Conservation (phyloP, 2,888 invertebrate species). For the Rhagophthalmus giganteus region DNA sequence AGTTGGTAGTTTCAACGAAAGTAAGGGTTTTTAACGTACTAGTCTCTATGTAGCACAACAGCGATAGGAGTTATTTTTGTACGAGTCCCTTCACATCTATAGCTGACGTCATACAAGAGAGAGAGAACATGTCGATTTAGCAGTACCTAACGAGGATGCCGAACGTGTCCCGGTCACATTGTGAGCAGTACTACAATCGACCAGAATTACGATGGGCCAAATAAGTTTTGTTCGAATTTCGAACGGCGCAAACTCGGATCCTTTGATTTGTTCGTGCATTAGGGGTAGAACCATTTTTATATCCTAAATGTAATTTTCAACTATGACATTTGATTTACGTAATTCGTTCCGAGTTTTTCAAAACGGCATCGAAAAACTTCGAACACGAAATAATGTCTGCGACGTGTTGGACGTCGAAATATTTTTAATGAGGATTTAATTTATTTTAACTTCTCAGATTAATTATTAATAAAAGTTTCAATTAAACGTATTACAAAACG, state of each 20-base stretch:
- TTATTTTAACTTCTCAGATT: no score
- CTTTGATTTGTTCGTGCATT: slow-evolving; percentile 48
- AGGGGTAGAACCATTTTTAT: slow-evolving; percentile 43
- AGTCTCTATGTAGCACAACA: slow-evolving; percentile 44
- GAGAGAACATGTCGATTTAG: slow-evolving; percentile 34
- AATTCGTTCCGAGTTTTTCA: slow-evolving; percentile 33
- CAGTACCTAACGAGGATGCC: slow-evolving; percentile 37
- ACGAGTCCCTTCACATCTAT: slow-evolving; percentile 50
- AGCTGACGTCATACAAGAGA: slow-evolving; percentile 48
- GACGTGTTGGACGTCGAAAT: no score
- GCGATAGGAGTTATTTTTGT: slow-evolving; percentile 52
- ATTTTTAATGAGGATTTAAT: no score
- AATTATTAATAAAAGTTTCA: no score
- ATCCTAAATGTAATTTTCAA: slow-evolving; percentile 38
- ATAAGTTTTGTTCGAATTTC: slow-evolving; percentile 15
- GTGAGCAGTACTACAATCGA: slow-evolving; percentile 43
- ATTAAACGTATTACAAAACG: no score
- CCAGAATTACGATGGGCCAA: slow-evolving; percentile 40
- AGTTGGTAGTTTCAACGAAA: background rate
- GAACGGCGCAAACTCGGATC: slow-evolving; percentile 44
- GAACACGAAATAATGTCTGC: no score
- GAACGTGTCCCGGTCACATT: slow-evolving; percentile 46
- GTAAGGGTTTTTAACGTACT: slow-evolving; percentile 21
- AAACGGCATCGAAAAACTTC: no score
- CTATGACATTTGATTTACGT: slow-evolving; percentile 38